These are phyloP conservation scores for Pachyrhynchus sulphureomaculatus DNA, from an alignment of 1,140 invertebrate genomes.

Conservation along the genomic window DNA sequence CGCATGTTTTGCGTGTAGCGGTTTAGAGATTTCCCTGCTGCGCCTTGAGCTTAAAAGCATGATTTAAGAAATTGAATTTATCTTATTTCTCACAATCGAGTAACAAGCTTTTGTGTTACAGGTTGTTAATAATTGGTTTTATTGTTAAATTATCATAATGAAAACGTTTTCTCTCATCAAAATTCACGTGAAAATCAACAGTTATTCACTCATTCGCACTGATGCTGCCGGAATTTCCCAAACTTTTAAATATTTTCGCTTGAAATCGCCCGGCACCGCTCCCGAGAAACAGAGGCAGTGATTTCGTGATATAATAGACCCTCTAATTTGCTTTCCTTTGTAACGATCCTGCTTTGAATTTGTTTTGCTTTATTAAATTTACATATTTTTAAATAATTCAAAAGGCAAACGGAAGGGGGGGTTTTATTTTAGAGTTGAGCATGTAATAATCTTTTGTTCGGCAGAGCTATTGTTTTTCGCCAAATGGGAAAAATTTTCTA, in stretches of 20 bases:
- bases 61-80: too few relatives aligned
- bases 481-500: constrained; percentile 1
- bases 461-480: constrained; percentile 5
- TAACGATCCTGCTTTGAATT: constrained; percentile 22
- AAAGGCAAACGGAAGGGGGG: constrained; percentile 24
- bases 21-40: too few relatives aligned
- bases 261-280: constrained; percentile 6
- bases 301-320: constrained; percentile 25
- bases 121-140: neutral
- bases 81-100: too few relatives aligned
- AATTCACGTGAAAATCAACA: constrained; percentile 7
- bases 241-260: constrained; percentile 25
- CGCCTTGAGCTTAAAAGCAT: too few relatives aligned
- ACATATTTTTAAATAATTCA: constrained; percentile 32
- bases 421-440: neutral
- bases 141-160: neutral
- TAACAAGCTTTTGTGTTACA: too few relatives aligned
- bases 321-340: constrained; percentile 25
- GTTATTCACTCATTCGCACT: neutral
- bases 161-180: neutral
- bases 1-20: too few relatives aligned
- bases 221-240: neutral
- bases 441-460: constrained; percentile 23
- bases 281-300: constrained; percentile 12
- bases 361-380: constrained; percentile 32